Evolutionary conservation across 2,113 vertebrate species (phyloP).

Genomic region (Equus quagga): DNA sequence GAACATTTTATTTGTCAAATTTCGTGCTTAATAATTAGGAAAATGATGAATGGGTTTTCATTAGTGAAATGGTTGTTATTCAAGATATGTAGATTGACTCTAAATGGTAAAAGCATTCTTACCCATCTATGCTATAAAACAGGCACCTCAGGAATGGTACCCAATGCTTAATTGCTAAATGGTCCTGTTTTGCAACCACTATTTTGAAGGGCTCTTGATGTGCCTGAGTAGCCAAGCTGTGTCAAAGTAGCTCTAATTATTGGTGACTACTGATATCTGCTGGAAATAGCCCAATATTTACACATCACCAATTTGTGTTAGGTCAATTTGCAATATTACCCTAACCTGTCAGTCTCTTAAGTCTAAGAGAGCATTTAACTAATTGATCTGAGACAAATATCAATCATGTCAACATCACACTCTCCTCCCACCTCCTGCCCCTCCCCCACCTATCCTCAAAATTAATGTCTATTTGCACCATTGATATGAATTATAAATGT

Average conservation of each 20-base stretch:
- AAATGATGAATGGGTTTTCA: background rate
- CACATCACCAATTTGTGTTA: background rate
- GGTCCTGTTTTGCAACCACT: background rate
- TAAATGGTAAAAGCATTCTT: background rate
- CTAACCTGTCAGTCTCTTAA: background rate
- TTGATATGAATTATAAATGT: background rate
- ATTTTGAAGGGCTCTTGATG: background rate
- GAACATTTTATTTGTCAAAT: background rate
- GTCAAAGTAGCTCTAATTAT: background rate
- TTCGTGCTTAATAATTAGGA: background rate
- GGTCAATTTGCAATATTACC: background rate
- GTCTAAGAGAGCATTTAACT: background rate
- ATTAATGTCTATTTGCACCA: background rate
- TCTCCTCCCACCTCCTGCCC: rapidly evolving
- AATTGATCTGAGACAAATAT: background rate
- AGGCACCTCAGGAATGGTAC: background rate
- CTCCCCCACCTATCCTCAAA: background rate
- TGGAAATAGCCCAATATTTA: background rate
- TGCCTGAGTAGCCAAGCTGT: background rate
- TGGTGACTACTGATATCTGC: background rate
- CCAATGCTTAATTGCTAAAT: background rate
- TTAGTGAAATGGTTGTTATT: background rate
- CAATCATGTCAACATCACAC: background rate
- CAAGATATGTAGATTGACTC: background rate
- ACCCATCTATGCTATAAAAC: background rate